Evolutionary conservation across 2,113 vertebrate species (phyloP), one percentile per base, ranked within the genome.

Genomic region (Capreolus pygargus): DNA sequence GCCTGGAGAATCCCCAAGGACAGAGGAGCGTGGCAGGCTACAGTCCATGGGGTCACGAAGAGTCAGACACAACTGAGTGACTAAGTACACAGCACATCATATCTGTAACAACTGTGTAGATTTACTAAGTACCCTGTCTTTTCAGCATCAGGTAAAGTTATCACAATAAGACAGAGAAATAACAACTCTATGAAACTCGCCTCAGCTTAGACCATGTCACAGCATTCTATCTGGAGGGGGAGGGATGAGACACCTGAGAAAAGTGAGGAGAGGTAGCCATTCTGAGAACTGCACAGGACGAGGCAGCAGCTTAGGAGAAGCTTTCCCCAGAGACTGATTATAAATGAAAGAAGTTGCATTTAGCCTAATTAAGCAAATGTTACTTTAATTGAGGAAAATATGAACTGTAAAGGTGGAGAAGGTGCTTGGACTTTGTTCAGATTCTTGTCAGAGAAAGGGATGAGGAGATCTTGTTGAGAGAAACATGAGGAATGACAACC

Each of bases 281-380:
- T 79, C 50, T 57, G 85, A 92, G 15, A 93, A 45, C 30, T 1
- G 7, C 55, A 12, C 2, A 1, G 4, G 7, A n/a, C 5, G 36
- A 76, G 58, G 67, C 11, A 21, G 36, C 76, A 82, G 12, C 89
- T 55, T 95, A 84, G 45, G 36, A 78, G 50, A 19, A 57, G 9
- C 25, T 88, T 45, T 91, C 82, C 83, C 76, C 60, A 76, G 57
- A 87, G 82, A 16, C 36, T 52, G 43, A 74, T 74, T 45, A 45
- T 39, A 5, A 84, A 47, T 81, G 12, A 54, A 89, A 85, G 16
- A 94, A 81, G 70, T 39, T 87, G 76, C 79, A 79, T 61, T 94
- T 95, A 70, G 52, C 54, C 76, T 70, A 90, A 85, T 86, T 83
- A 90, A 89, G n/a, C 55, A 78, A 92, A 89, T 87, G 16, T 54